Conservation (phyloP, 2,113 vertebrate species). For the Cepphus grylle region DNA sequence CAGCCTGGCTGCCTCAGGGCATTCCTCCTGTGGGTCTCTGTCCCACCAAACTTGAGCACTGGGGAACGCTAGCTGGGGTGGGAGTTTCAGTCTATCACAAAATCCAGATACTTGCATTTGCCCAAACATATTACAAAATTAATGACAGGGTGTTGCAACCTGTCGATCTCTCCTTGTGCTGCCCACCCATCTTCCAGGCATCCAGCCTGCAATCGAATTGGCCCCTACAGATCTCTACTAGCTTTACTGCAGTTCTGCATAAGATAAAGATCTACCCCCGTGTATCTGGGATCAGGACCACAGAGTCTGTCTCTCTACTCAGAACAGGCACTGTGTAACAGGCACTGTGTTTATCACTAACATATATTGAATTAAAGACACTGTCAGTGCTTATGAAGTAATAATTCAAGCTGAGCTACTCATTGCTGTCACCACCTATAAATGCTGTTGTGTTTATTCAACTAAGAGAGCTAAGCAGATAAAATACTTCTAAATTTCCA, state of each 20-base stretch:
- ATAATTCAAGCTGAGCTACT: background rate
- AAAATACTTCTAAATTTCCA: background rate
- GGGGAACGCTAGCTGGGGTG: background rate
- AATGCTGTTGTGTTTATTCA: background rate
- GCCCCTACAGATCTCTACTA: background rate
- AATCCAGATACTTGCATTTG: background rate
- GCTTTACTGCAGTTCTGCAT: background rate
- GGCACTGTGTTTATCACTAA: background rate
- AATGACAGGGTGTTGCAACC: background rate
- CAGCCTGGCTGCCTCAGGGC: background rate
- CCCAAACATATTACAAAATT: background rate
- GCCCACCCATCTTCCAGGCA: background rate
- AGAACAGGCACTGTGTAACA: background rate
- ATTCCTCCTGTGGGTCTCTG: background rate
- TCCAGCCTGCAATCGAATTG: background rate
- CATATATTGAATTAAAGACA: background rate
- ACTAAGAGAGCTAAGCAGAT: background rate
- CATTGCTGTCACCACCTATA: background rate
- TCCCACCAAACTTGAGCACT: background rate
- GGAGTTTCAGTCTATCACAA: background rate
- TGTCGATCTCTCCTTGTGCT: background rate
- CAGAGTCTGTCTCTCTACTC: background rate
- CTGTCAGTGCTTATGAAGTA: background rate
- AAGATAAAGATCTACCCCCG: background rate
- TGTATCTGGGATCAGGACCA: background rate